These are phyloP conservation scores for Natator depressus DNA, from an alignment of 2,113 vertebrate genomes.

Conservation along the genomic window DNA sequence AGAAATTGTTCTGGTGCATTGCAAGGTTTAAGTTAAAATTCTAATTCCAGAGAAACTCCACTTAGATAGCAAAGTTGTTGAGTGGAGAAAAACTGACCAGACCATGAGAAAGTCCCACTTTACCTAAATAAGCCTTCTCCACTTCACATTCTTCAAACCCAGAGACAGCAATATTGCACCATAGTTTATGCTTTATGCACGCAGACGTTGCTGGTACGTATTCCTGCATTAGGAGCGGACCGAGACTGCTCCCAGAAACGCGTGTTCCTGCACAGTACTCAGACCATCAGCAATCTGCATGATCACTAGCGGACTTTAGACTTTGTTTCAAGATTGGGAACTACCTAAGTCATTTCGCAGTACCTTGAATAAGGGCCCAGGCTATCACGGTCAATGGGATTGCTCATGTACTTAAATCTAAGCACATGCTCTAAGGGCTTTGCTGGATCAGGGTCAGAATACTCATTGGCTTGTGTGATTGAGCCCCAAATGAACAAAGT, in stretches of 20 bases:
- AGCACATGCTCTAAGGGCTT: neutral
- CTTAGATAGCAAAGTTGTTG: neutral
- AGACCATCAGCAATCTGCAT: neutral
- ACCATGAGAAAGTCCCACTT: neutral
- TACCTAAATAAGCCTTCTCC: neutral
- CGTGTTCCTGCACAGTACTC: neutral
- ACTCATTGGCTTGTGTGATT: neutral
- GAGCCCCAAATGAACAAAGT: neutral
- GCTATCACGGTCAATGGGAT: neutral
- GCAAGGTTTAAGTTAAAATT: neutral
- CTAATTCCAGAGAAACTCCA: neutral
- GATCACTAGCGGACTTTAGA: neutral
- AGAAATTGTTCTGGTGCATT: neutral
- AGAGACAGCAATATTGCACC: neutral
- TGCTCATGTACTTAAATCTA: neutral
- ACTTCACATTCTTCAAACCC: neutral
- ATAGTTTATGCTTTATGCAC: neutral
- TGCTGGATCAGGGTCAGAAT: neutral
- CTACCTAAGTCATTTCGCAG: neutral
- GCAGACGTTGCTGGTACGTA: neutral
- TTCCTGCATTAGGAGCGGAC: neutral
- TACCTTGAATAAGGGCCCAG: neutral
- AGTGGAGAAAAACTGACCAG: neutral
- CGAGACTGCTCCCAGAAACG: neutral
- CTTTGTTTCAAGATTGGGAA: neutral